Percentiles rank a stretch among this genome's conserved stretches.
These are phyloP conservation scores for Monodelphis domestica DNA, from an alignment of 2,797 vertebrate genomes.

Conservation along the genomic window DNA sequence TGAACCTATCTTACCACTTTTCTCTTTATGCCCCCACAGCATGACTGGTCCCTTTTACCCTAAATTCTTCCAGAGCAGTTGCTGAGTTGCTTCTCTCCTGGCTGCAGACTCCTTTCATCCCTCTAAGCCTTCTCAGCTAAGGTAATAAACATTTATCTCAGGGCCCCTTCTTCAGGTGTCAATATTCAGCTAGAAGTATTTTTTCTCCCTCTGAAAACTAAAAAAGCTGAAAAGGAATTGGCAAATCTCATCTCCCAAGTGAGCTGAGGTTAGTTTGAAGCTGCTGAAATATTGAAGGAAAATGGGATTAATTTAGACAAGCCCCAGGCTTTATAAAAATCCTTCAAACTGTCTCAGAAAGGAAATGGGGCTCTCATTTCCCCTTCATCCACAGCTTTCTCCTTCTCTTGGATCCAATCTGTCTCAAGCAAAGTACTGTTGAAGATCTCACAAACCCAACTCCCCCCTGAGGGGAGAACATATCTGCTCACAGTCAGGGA, in stretches of 20 bases:
- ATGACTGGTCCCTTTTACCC: neutral
- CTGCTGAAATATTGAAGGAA: neutral
- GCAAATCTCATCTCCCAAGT: constrained; percentile 6
- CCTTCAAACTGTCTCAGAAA: neutral
- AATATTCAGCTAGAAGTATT: neutral
- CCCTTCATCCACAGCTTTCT: neutral
- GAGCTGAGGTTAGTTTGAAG: neutral
- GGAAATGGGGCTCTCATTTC: neutral
- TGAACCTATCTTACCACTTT: neutral
- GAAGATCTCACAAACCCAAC: neutral
- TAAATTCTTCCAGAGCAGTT: neutral
- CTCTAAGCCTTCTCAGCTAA: neutral
- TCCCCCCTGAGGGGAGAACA: neutral
- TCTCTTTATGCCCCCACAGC: neutral
- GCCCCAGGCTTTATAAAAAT: neutral
- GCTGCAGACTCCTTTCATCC: neutral
- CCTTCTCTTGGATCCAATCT: neutral
- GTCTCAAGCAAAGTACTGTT: neutral
- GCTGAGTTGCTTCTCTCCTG: neutral
- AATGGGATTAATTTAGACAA: constrained; percentile 3
- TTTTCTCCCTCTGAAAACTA: neutral
- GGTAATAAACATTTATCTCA: neutral
- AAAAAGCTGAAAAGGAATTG: neutral
- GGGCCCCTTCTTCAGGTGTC: neutral
- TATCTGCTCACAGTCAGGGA: neutral